Conservation (phyloP, 2,113 vertebrate species). For the Arvicanthis niloticus region DNA sequence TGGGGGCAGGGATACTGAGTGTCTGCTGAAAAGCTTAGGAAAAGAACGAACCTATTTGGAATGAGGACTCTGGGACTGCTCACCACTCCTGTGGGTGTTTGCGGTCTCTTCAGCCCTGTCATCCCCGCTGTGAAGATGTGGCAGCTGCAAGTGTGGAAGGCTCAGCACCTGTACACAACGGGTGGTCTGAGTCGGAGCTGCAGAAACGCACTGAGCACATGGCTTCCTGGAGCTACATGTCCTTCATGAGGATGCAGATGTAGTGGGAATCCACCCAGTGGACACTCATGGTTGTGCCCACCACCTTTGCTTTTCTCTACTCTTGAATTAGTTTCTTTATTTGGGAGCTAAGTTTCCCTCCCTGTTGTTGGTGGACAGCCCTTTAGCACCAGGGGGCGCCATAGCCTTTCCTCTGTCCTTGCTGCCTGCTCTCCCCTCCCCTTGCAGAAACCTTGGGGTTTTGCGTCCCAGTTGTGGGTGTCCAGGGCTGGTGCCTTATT, state of each 20-base stretch:
- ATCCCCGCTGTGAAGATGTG: background rate
- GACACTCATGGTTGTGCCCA: background rate
- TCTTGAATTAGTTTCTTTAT: slow-evolving; percentile 31
- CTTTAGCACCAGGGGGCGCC: slow-evolving; percentile 80
- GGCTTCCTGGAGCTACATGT: background rate
- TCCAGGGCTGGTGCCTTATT: slow-evolving; percentile 20
- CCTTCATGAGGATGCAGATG: background rate
- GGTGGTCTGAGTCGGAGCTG: too few relatives aligned
- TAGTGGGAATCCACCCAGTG: background rate
- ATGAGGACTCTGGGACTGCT: background rate
- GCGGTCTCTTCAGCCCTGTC: background rate
- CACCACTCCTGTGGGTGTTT: background rate
- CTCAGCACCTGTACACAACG: background rate
- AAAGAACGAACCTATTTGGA: background rate
- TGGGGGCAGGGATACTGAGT: background rate
- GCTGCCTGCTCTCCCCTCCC: background rate
- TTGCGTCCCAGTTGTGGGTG: background rate
- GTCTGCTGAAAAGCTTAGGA: background rate
- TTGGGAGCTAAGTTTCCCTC: background rate
- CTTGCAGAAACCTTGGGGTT: background rate
- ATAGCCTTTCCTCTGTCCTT: slow-evolving; percentile 55
- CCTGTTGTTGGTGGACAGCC: background rate
- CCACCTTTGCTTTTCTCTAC: background rate
- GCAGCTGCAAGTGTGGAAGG: background rate
- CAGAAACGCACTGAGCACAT: fast-evolving